phyloP scores from a whole-genome alignment of 2,888 invertebrate genomes.

The Drymonia ruficornis region DNA sequence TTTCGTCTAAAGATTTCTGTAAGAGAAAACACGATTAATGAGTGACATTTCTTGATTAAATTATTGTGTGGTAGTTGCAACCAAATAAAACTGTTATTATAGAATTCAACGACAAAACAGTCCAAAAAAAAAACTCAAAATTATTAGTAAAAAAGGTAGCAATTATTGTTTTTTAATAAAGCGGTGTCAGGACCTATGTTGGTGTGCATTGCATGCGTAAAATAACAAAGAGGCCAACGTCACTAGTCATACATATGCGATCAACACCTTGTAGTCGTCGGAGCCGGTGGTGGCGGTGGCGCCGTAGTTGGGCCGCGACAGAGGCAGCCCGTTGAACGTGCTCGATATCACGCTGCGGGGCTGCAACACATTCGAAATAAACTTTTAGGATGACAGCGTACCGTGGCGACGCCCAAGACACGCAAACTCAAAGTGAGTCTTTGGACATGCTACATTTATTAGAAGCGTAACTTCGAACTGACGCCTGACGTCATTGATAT shows the following conservation, averaged over 20 bases:
- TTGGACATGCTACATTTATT: too few species aligned
- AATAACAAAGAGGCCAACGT: constrained; percentile 13
- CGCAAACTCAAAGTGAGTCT: too few species aligned
- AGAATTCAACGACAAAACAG: too few species aligned
- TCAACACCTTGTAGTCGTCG: constrained; percentile 72
- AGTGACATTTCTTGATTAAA: constrained; percentile 41
- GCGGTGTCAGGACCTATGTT: neutral
- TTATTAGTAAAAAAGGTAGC: neutral
- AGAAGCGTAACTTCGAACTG: too few species aligned
- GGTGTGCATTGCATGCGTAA: constrained; percentile 12
- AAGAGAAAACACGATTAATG: constrained; percentile 56
- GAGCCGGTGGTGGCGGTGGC: constrained; percentile 51
- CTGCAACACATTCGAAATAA: constrained; percentile 45
- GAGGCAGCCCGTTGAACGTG: constrained; percentile 70
- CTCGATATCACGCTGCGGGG: constrained; percentile 68
- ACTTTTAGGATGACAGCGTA: too few species aligned
- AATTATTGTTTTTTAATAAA: neutral
- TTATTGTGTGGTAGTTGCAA: constrained; percentile 6
- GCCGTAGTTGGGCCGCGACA: constrained; percentile 66
- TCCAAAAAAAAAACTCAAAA: constrained; percentile 1
- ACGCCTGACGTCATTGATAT: too few species aligned
- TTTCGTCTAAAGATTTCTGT: constrained; percentile 91
- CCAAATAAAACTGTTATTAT: neutral
- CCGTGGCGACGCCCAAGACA: too few species aligned
- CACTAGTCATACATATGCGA: constrained; percentile 17